Percentiles rank a stretch among this genome's conserved stretches.
Conservation (phyloP, 30 jellyfish, hydroid and myxozoan species). For the Turritopsis dohrnii region DNA sequence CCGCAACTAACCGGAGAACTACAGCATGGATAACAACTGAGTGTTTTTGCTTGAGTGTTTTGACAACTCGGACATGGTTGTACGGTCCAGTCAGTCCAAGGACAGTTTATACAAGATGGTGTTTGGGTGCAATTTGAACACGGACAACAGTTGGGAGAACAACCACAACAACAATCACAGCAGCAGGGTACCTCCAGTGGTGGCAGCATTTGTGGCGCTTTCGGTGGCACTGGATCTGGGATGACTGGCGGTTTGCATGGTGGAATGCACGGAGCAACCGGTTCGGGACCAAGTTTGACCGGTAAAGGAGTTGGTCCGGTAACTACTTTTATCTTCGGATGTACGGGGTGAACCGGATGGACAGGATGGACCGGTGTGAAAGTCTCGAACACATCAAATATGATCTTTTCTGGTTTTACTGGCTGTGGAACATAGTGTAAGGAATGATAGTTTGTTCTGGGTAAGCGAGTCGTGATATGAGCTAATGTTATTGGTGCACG, state of each 20-base stretch:
- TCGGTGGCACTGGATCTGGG: conserved; percentile 7
- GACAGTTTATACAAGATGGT: conserved; percentile 12
- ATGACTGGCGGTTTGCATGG: neutral
- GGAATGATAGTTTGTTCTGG: neutral
- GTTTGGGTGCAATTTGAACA: neutral
- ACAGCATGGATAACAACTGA: too few species aligned
- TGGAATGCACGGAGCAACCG: neutral
- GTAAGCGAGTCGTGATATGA: neutral
- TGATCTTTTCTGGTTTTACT: neutral
- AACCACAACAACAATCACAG: conserved; percentile 2
- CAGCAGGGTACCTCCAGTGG: conserved; percentile 13
- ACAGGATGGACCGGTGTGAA: conserved; percentile 6
- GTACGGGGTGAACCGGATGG: conserved; percentile 12
- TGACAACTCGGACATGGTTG: neutral
- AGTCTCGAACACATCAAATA: neutral
- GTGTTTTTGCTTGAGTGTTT: too few species aligned
- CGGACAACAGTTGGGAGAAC: neutral
- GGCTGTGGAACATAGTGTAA: neutral
- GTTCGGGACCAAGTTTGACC: conserved; percentile 10
- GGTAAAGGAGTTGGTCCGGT: conserved; percentile 15
- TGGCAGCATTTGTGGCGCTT: conserved; percentile 5
- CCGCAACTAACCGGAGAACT: neutral
- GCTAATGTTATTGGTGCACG: neutral
- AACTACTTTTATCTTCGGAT: neutral
- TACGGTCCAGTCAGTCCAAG: neutral